These are phyloP conservation scores for Fulica atra DNA, from an alignment of 2,113 vertebrate species.

Conservation along the genomic window DNA sequence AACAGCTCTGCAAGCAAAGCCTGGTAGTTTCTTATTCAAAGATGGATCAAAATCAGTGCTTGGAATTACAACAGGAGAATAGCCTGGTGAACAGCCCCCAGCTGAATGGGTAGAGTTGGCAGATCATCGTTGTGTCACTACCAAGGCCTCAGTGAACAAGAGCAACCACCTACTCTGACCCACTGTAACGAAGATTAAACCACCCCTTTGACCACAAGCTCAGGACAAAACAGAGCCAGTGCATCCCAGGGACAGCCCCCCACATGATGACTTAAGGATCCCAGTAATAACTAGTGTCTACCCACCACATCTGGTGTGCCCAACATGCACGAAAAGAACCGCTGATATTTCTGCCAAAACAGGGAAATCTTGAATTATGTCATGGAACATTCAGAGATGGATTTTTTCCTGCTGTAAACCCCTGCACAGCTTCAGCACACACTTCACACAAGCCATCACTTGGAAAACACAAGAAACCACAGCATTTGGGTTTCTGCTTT, in stretches of 20 bases:
- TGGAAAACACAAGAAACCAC: background rate
- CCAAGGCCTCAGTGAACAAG: fast-evolving
- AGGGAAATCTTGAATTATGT: background rate
- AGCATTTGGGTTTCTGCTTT: background rate
- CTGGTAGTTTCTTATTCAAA: background rate
- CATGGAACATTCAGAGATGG: background rate
- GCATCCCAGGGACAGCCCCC: too few species aligned
- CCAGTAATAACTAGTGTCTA: background rate
- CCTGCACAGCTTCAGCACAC: background rate
- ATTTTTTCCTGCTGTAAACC: background rate
- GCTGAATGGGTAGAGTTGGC: background rate
- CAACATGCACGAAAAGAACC: fast-evolving
- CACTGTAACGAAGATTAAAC: background rate
- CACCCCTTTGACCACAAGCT: background rate
- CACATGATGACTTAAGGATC: too few species aligned
- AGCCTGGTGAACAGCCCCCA: background rate
- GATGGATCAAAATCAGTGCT: background rate
- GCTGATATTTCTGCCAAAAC: background rate
- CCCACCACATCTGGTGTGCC: background rate
- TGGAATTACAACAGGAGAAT: background rate
- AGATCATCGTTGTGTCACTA: background rate
- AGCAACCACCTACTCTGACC: background rate
- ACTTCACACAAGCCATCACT: background rate
- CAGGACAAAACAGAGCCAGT: background rate
- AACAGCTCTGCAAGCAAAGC: background rate